These are phyloP conservation scores for Eudyptes chrysolophus DNA, from an alignment of 2,113 vertebrate genomes.

Conservation along the genomic window DNA sequence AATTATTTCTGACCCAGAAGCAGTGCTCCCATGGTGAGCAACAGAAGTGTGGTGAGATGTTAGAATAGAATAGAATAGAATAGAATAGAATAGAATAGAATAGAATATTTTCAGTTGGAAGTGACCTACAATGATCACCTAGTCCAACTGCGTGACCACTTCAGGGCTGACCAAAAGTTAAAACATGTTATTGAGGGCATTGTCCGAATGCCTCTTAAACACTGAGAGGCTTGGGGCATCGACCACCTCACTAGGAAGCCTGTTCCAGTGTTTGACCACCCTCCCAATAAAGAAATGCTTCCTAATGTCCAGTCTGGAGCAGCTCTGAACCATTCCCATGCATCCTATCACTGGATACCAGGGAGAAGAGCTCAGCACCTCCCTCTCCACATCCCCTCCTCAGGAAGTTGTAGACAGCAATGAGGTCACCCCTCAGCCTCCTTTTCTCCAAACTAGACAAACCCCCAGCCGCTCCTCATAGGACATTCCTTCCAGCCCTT, in stretches of 20 bases:
- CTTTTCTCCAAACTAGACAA: neutral
- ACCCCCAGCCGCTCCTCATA: neutral
- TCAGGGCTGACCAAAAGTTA: neutral
- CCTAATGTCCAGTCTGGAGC: neutral
- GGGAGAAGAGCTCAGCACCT: neutral
- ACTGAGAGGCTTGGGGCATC: neutral
- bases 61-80: no score
- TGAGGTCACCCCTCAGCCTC: neutral
- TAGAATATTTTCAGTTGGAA: neutral
- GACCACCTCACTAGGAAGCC: neutral
- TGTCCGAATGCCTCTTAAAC: neutral
- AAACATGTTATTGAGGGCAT: neutral
- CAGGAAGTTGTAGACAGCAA: neutral
- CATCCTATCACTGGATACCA: neutral
- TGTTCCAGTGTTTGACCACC: neutral
- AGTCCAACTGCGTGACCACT: neutral
- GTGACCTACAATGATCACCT: rapidly evolving
- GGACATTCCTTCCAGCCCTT: neutral
- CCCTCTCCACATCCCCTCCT: neutral
- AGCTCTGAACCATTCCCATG: neutral
- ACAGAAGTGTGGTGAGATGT: rapidly evolving
- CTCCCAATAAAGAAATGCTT: neutral
- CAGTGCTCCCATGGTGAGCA: rapidly evolving
- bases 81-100: neutral
- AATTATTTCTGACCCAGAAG: neutral